Evolutionary conservation across 2,888 invertebrate genomes (phyloP).

Genomic region (Panorpa germanica): DNA sequence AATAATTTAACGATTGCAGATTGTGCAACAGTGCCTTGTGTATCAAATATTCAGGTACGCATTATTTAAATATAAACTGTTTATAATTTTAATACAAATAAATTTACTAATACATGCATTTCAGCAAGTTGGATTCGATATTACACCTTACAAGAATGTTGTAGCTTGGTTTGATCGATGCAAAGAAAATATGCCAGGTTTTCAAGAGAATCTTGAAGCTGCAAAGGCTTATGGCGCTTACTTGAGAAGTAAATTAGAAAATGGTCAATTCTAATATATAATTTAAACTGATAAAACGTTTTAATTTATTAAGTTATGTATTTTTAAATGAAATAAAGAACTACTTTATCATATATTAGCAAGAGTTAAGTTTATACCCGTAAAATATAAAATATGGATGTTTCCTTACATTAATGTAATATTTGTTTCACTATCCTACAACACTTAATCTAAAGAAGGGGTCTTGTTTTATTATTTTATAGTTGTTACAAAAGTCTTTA

Average conservation of each 20-base stretch:
- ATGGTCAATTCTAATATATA: too few species aligned
- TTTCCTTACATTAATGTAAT: too few species aligned
- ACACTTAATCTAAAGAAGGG: too few species aligned
- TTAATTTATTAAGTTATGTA: too few species aligned
- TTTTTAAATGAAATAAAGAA: too few species aligned
- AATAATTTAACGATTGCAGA: slow-evolving; percentile 26
- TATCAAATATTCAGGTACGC: slow-evolving; percentile 22
- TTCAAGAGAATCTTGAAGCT: slow-evolving; percentile 35
- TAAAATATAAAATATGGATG: too few species aligned
- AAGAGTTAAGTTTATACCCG: too few species aligned
- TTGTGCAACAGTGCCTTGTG: slow-evolving; percentile 21
- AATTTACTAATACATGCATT: neutral
- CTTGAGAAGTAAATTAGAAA: slow-evolving; percentile 30
- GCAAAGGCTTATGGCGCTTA: slow-evolving; percentile 35
- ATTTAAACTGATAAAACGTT: too few species aligned
- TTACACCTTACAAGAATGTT: slow-evolving; percentile 12
- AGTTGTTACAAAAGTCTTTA: too few species aligned
- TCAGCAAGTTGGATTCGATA: slow-evolving; percentile 12
- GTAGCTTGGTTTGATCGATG: slow-evolving; percentile 36
- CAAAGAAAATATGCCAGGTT: slow-evolving; percentile 31
- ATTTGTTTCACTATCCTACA: too few species aligned
- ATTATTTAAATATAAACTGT: slow-evolving; percentile 1
- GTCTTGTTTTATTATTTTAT: too few species aligned
- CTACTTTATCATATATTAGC: too few species aligned
- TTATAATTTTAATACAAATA: slow-evolving; percentile 1